Base-by-base conservation (phyloP, 2,888 invertebrate genomes). In the Agonopterix arenella region DNA sequence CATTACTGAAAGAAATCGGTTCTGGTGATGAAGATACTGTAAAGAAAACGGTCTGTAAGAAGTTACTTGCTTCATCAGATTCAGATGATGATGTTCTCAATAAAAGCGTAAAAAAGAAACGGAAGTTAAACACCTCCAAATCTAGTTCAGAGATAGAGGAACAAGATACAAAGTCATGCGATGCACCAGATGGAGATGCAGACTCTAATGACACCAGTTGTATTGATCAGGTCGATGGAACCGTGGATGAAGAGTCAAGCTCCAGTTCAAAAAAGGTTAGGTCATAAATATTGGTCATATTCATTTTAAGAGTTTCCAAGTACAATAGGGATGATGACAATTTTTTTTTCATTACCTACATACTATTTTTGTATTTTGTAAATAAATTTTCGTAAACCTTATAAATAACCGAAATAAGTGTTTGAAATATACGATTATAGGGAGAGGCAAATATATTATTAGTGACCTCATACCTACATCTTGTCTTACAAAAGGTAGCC, bases 191-290 rank as follows among this genome's bases (percentile, higher is more conserved):
- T 18, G 4, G 18, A 10, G 38, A 38, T 38, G 38, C 38, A 38
- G 38, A 10, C 8, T 2, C 10, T 40, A 11, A 40, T 40, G 11
- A 40, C n/a, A n/a, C 40, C 40, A 40, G 40, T 40, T 28, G 28
- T 28, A 28, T 28, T 28, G 28, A 28, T 28, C 28, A 66, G 49
- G 52, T 59, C 40, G 61, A 66, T 56, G 62, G 61, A 42, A 63
- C 62, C 50, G 51, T 52, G 13, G 61, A 64, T 53, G 68, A 68
- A 53, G 58, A 65, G 38, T 76, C 76, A 51, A 70, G 70, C 62
- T 69, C 76, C 65, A 72, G 70, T 73, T 67, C 63, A 59, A 68
- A 66, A 61, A 82, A 86, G 86, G 86, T 86, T 84, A 78, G 84
- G 78, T 64, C 36, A 48, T 28, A 28, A 28, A 28, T 28, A 28